These are phyloP conservation scores for Neoarius graeffei DNA, from an alignment of 2,113 vertebrate species.

Conservation along the genomic window DNA sequence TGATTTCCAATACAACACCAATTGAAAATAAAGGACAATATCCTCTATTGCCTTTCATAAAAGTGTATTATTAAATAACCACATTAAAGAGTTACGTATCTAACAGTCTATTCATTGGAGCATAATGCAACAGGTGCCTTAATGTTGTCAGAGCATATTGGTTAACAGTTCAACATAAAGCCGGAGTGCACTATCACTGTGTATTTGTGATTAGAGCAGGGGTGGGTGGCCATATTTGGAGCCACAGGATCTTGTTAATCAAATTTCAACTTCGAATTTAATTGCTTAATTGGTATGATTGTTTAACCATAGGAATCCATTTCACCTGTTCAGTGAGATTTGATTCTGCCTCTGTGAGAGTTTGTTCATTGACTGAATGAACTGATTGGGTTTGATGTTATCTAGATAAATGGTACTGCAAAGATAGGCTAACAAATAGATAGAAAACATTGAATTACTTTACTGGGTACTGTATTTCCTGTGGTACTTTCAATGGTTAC, in stretches of 20 bases:
- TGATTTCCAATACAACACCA: neutral
- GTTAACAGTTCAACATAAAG: slow-evolving; percentile 40
- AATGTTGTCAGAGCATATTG: slow-evolving; percentile 49
- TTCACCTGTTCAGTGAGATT: slow-evolving; percentile 66
- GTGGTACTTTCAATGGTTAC: neutral
- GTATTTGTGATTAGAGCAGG: slow-evolving; percentile 70
- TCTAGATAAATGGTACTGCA: slow-evolving; percentile 7
- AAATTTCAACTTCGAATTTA: slow-evolving; percentile 68
- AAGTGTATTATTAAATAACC: neutral
- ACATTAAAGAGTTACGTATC: neutral
- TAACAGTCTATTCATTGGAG: neutral
- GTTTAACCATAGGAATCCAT: slow-evolving; percentile 73
- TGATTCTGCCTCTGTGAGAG: slow-evolving; percentile 39
- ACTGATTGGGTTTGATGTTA: slow-evolving; percentile 28
- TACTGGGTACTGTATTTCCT: neutral
- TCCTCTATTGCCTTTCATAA: neutral
- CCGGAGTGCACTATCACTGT: slow-evolving; percentile 59
- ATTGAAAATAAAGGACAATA: slow-evolving; percentile 24
- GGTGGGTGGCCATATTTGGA: slow-evolving; percentile 54
- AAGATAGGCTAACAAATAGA: neutral
- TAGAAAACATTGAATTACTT: neutral
- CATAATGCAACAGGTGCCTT: neutral
- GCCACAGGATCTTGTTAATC: slow-evolving; percentile 71
- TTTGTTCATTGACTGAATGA: slow-evolving; percentile 15
- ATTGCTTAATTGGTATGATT: slow-evolving; percentile 72